A percentile compares a stretch with the other conserved stretches of the same genome.
These are phyloP conservation scores for Barnardius zonarius DNA, from an alignment of 2,113 vertebrate species.

Conservation along the genomic window DNA sequence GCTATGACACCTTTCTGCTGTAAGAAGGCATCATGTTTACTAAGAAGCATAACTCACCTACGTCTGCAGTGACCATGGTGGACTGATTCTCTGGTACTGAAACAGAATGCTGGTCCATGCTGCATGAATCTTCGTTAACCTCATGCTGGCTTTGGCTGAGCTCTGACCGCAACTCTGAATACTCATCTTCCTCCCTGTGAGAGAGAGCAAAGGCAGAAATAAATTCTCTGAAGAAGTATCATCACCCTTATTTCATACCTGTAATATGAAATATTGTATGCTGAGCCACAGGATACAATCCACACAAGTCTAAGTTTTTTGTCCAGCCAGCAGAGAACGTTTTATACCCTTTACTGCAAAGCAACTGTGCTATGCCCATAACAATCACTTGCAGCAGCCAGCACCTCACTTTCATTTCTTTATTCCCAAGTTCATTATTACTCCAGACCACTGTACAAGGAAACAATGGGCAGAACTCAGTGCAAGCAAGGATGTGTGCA, in stretches of 20 bases:
- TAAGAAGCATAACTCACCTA: conserved; percentile 74
- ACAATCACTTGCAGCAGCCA: background rate
- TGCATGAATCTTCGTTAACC: conserved; percentile 79
- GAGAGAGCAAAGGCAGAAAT: background rate
- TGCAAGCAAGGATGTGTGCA: background rate
- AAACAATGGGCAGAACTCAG: background rate
- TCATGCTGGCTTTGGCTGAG: conserved; percentile 88
- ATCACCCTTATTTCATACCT: background rate
- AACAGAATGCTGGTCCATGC: conserved; percentile 83
- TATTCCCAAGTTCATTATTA: background rate
- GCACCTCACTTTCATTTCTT: background rate
- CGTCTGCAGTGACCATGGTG: conserved; percentile 82
- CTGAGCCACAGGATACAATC: background rate
- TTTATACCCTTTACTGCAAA: background rate
- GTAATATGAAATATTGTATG: background rate
- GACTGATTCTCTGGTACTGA: conserved; percentile 86
- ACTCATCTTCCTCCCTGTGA: conserved; percentile 86
- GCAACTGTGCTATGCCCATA: accelerated
- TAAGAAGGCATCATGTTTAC: background rate
- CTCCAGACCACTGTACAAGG: background rate
- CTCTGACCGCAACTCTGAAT: conserved; percentile 83
- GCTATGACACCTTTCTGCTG: background rate
- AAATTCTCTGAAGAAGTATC: background rate
- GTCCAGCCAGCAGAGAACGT: background rate
- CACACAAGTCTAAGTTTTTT: background rate